Evolutionary conservation across 2,113 vertebrate species (phyloP), one percentile per base, ranked within the genome.

Genomic region (Strix aluco): DNA sequence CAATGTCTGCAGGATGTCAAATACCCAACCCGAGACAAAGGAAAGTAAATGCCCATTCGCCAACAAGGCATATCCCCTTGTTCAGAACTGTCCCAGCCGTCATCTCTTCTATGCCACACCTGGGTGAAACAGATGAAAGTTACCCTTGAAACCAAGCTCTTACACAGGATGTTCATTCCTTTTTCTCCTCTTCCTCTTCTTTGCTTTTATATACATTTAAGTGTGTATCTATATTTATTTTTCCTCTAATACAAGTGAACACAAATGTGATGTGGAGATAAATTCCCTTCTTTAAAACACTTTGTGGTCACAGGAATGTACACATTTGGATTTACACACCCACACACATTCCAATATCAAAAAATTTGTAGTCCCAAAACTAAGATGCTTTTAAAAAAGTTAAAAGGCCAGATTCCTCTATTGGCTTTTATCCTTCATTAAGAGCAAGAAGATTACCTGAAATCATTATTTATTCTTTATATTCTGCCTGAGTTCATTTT

Each of bases 391-490:
- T 95, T 47, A 25, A 88, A 95, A 92, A 95, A 92, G 79, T 93
- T 95, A 84, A 93, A 95, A 97, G 96, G 88, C 88, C 96, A 69
- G 84, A 95, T 98, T 95, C 57, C 38, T 93, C 90, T 65, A 1
- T 95, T 97, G 97, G 97, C 97, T 97, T 97, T 96, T 90, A 95
- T 96, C 97, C 97, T 95, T 97, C 81, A 11, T 95, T 94, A 97
- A 96, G 83, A 94, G 83, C 94, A 73, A 95, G 83, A 86, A 94
- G 88, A 94, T 96, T 95, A 97, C 95, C 95, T 97, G 97, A 97
- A 96, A 94, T 89, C 20, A 26, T 69, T 57, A 83, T 80, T 93
- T 94, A 46, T 91, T 96, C 78, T 83, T 92, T 70, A 59, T 95
- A 79, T 92, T 94, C 90, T 94, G 96, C 97, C 97, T 97, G 97